Base-by-base conservation (phyloP, 2,797 vertebrate species). In the Alca torda region DNA sequence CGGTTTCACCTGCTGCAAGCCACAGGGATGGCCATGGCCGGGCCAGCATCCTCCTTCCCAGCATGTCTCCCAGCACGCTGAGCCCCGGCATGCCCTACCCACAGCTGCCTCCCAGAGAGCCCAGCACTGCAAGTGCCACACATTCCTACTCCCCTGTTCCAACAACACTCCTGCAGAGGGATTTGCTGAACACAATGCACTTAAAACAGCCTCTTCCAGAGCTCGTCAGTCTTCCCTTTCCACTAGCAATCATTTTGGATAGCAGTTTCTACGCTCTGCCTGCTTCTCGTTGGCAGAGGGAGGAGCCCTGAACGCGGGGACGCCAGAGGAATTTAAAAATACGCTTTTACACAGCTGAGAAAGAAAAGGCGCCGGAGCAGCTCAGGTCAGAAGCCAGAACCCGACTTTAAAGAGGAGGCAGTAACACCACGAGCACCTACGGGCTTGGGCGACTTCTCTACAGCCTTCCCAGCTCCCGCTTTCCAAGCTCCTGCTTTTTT, bases 121-220 rank as follows among this genome's bases (percentile, higher is more conserved):
- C 35, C 7, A 51, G 35, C 0, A 4, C 77, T 8, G 37, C 31
- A 9, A 24, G 37, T 4, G 9, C 74, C 39, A 13, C 16, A 0
- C 17, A 0, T 6, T 26, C 2, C 7, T 24, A 17, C 16, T 43
- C 43, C 75, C 13, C 11, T 4, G 23, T 41, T 20, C 64, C 13
- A 61, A 37, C 48, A 30, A 4, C 8, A 2, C 41, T 67, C 57
- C 89, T 3, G 18, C 35, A 4, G 48, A 13, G 73, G 39, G 4
- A 37, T 48, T 45, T 50, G 56, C 64, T 41, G 57, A 64, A 41
- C 1, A 6, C 0, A 2, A 33, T 5, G 16, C 73, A 33, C 50
- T 37, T 16, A 6, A 4, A 91, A 35, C 35, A n/a, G 87, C 23
- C 61, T 78, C 70, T 84, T 54, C 53, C 57, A 73, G 24, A 75